phyloP scores from a whole-genome alignment of 2,888 invertebrate species.

The Yponomeuta evonymella region DNA sequence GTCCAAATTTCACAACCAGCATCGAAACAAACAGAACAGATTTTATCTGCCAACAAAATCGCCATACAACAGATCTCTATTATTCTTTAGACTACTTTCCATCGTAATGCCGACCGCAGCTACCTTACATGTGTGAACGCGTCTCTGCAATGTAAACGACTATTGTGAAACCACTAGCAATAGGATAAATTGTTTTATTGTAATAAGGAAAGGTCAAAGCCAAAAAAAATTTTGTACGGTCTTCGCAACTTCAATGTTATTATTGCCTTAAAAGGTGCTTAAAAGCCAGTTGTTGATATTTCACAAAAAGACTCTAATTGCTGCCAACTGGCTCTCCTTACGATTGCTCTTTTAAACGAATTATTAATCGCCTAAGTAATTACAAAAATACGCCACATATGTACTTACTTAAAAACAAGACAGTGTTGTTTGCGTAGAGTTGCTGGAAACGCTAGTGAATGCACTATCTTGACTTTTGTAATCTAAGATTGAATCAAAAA shows the following conservation, averaged over 20 bases:
- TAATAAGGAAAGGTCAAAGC: slow-evolving; percentile 18
- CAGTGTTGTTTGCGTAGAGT: background rate
- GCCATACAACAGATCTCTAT: slow-evolving; percentile 29
- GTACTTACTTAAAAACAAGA: background rate
- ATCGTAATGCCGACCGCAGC: background rate
- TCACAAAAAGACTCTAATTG: slow-evolving; percentile 32
- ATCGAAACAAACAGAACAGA: slow-evolving; percentile 48
- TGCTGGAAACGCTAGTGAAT: background rate
- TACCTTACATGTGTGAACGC: slow-evolving; percentile 9
- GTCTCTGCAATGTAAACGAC: slow-evolving; percentile 1
- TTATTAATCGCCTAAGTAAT: slow-evolving; percentile 4
- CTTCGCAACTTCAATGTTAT: slow-evolving; percentile 19
- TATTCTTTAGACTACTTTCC: slow-evolving; percentile 15
- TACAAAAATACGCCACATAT: background rate
- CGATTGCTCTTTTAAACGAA: slow-evolving; percentile 10
- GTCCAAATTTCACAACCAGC: slow-evolving; percentile 68
- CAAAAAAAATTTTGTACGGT: slow-evolving; percentile 6
- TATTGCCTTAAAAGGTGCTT: slow-evolving; percentile 21
- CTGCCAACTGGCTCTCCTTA: slow-evolving; percentile 35
- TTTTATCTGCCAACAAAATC: slow-evolving; percentile 40
- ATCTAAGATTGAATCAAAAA: slow-evolving; percentile 20
- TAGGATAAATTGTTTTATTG: slow-evolving; percentile 7
- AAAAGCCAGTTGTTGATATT: slow-evolving; percentile 46
- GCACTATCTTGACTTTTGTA: slow-evolving; percentile 6
- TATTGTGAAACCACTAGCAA: background rate